Percentiles rank a stretch among this genome's conserved stretches.
phyloP scores from a whole-genome alignment of 2,113 vertebrate species.

The Callithrix jacchus region DNA sequence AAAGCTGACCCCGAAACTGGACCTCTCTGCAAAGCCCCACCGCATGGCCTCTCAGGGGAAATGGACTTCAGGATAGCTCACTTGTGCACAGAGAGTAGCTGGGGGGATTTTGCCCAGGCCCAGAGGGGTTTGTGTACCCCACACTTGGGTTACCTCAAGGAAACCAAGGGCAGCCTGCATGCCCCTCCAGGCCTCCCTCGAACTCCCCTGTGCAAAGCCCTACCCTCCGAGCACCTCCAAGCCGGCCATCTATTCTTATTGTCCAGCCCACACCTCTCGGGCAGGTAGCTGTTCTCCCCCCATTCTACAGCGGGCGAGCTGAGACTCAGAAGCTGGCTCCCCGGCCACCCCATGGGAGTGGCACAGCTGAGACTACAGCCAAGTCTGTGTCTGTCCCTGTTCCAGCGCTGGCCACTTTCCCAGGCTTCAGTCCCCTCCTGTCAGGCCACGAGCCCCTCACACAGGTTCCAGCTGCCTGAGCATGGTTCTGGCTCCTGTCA shows the following conservation, averaged over 20 bases:
- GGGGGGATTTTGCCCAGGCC: not conserved
- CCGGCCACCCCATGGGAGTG: not conserved
- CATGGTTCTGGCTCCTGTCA: too few species aligned
- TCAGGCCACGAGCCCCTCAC: not conserved
- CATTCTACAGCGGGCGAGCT: not conserved
- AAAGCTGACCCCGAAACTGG: not conserved
- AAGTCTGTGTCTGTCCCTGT: not conserved
- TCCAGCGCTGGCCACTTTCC: not conserved
- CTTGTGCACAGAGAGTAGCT: not conserved
- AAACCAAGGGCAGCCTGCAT: too few species aligned
- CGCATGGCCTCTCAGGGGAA: not conserved
- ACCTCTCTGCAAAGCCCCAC: not conserved
- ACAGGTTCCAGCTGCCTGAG: not conserved
- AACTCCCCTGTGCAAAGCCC: not conserved
- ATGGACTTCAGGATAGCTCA: not conserved
- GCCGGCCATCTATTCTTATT: not conserved
- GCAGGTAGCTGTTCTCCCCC: fast-evolving
- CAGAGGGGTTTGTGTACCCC: not conserved
- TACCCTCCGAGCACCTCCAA: too few species aligned
- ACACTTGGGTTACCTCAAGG: not conserved
- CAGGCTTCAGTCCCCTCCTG: not conserved
- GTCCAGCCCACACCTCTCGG: not conserved
- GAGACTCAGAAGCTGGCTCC: not conserved
- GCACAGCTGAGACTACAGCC: not conserved
- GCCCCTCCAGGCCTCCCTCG: fast-evolving